Percentiles rank a stretch among this genome's conserved stretches.
Evolutionary conservation across 2,797 vertebrate species (phyloP).

Genomic region (Cynopterus sphinx): DNA sequence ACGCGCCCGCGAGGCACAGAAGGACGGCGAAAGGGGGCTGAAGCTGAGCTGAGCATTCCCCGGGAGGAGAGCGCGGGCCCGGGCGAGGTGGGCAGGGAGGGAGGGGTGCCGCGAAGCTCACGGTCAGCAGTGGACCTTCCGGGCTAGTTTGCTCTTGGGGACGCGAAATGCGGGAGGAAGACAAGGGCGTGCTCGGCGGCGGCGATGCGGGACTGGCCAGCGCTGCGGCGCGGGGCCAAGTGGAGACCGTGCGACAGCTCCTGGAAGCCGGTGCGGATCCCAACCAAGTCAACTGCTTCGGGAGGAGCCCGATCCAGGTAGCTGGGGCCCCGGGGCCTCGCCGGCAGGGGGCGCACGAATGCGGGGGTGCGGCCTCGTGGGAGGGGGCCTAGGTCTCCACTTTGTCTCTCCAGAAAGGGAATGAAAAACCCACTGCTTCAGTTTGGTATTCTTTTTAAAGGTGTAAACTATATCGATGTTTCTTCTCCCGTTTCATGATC

Average conservation of each 20-base stretch:
- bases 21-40: neutral
- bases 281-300: slow-evolving; percentile 75
- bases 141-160: neutral
- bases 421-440: neutral
- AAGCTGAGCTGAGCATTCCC: neutral
- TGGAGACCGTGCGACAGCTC: slow-evolving; percentile 63
- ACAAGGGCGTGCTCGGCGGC: slow-evolving; percentile 39
- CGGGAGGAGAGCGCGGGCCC: neutral
- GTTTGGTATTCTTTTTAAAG: neutral
- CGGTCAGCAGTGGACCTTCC: neutral
- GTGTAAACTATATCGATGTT: neutral
- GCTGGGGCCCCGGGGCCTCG: neutral
- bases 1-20: neutral
- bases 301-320: slow-evolving; percentile 84
- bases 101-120: neutral
- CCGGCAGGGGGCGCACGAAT: slow-evolving; percentile 60
- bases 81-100: neutral
- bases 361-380: neutral
- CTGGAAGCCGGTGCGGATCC: slow-evolving; percentile 76
- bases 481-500: neutral
- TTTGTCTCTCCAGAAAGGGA: neutral
- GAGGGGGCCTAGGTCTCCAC: neutral
- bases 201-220: slow-evolving; percentile 55
- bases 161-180: slow-evolving; percentile 45
- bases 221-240: slow-evolving; percentile 78